Evolutionary conservation across 1,140 invertebrate species (phyloP).

Genomic region (Aporrectodea caliginosa): DNA sequence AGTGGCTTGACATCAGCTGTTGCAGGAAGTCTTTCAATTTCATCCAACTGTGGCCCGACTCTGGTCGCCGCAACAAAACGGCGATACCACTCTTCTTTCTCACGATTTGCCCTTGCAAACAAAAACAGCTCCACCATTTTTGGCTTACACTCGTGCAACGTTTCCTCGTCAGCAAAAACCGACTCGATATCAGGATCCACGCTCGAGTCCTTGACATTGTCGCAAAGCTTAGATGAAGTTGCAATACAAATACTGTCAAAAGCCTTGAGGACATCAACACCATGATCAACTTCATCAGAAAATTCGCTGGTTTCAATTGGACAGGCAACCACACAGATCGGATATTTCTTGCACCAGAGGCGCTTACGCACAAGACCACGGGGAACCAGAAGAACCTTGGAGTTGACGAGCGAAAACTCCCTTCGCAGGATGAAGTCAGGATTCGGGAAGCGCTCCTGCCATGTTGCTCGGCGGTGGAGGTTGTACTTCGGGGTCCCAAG

Average conservation of each 20-base stretch:
- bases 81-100: constrained; percentile 83
- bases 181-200: background rate
- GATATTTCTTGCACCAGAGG: constrained; percentile 88
- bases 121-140: constrained; percentile 58
- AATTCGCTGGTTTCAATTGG: background rate
- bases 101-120: constrained; percentile 75
- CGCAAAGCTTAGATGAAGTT: background rate
- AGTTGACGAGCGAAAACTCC: constrained; percentile 69
- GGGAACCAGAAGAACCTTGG: constrained; percentile 66
- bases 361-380: constrained; percentile 68
- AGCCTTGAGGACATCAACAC: background rate
- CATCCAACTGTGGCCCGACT: background rate
- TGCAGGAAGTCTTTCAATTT: too few relatives aligned
- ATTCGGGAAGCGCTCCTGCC: constrained; percentile 66
- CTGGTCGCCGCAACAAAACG: constrained; percentile 49
- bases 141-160: background rate
- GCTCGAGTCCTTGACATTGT: background rate
- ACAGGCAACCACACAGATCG: constrained; percentile 65
- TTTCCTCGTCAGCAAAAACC: background rate
- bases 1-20: background rate
- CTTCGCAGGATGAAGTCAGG: constrained; percentile 69
- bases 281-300: background rate
- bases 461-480: constrained; percentile 77
- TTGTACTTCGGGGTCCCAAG: constrained; percentile 71
- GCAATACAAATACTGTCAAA: background rate